Evolutionary conservation across 2,797 vertebrate species (phyloP), one percentile per base, ranked within the genome.

Genomic region (Falco novaeseelandiae): DNA sequence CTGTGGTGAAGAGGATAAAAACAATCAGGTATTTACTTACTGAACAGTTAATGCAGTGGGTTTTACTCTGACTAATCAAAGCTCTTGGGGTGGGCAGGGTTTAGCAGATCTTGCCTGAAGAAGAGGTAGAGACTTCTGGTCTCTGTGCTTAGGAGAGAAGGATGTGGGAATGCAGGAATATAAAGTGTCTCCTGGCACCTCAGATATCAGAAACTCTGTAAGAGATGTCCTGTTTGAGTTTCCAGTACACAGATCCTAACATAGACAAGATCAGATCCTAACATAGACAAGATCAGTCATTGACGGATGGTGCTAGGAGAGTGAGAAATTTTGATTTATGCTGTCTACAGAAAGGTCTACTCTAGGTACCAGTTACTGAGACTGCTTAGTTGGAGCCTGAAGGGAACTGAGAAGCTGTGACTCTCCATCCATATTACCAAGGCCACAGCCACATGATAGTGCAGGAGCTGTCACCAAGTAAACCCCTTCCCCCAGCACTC

Each of bases 1-100:
- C 70, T 84, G 88, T 54, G 58, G 42, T 76, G 81, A 88, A 85
- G 78, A 83, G 74, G 71, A 79, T 73, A 86, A 96, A 97, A 95
- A 89, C 88, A 91, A 73, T 66, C n/a, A 44, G 52, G n/a, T 78
- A 63, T 89, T 92, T 96, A 85, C 32, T 63, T 59, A 63, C 30
- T 49, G 73, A 83, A 76, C 46, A 83, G 57, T 91, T 89, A 90
- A 87, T 77, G 42, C 65, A 83, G 70, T 84, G 49, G 5, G 6
- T 87, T 90, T 87, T 42, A 70, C 42, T 82, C 30, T 62, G 72
- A 51, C 51, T 88, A 79, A 84, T 80, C 69, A 91, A 87, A 92
- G 63, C 48, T 82, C 67, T 94, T 86, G 42, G 12, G n/a, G 62
- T 67, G 10, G 25, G 36, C 36, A 48, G 10, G 2, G 12, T 79